phyloP scores from a whole-genome alignment of 2,113 vertebrate genomes.

The Xiphias gladius region DNA sequence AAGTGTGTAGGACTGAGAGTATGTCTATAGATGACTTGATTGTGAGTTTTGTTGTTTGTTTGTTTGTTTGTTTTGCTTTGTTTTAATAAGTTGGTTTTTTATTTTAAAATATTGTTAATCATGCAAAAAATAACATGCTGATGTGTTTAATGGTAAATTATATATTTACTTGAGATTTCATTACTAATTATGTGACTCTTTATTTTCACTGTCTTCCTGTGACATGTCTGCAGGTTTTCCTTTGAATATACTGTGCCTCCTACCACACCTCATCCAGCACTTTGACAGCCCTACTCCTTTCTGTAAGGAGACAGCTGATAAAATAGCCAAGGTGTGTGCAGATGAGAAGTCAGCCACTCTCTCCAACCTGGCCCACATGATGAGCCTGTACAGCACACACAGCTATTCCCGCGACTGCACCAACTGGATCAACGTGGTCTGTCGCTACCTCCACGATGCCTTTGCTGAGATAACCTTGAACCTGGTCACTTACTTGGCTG shows the following conservation, averaged over 20 bases:
- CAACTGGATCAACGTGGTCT: conserved; percentile 99
- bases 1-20: conserved; percentile 11
- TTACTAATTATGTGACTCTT: background rate
- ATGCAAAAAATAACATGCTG: background rate
- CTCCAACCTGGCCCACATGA: conserved; percentile 98
- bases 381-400: conserved; percentile 97
- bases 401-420: conserved; percentile 97
- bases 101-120: background rate
- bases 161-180: background rate
- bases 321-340: conserved; percentile 95
- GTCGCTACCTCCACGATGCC: conserved; percentile 96
- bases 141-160: background rate
- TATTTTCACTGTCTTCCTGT: background rate
- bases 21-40: no score
- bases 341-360: conserved; percentile 95
- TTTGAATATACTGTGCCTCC: conserved; percentile 97
- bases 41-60: no score
- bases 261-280: conserved; percentile 98
- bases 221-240: conserved; percentile 90
- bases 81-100: background rate
- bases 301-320: conserved; percentile 98
- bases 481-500: conserved; percentile 96
- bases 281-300: conserved; percentile 98
- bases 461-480: conserved; percentile 95
- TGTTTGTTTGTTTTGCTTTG: no score